Evolutionary conservation across 2,888 invertebrate genomes (phyloP).

Genomic region (Enchytraeus crypticus): DNA sequence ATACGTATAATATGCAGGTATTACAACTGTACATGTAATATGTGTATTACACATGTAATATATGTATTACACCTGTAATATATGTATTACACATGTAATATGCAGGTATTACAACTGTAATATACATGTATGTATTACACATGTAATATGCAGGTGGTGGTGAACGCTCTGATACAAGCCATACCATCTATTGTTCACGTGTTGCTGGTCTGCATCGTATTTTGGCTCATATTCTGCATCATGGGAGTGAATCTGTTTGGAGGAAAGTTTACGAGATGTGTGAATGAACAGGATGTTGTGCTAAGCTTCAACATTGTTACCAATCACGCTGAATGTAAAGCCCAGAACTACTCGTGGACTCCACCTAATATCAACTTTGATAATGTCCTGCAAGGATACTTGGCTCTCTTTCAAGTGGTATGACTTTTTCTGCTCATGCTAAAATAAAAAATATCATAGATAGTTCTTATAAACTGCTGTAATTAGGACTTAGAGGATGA

Average conservation of each 20-base stretch:
- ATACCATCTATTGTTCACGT: conserved; percentile 99
- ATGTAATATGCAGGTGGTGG: conserved; percentile 57
- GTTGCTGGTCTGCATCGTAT: conserved; percentile 94
- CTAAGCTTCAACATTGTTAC: conserved; percentile 78
- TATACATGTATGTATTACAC: not conserved
- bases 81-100: no score
- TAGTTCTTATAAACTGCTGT: no score
- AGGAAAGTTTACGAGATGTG: conserved; percentile 49
- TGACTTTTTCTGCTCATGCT: no score
- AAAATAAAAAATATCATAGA: no score
- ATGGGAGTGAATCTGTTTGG: conserved; percentile 93
- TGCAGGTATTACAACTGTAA: no score
- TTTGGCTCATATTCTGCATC: conserved; percentile 98
- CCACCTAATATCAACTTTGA: conserved; percentile 97
- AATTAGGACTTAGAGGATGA: no score
- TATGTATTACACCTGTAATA: no score
- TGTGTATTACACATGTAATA: no score
- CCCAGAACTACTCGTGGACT: conserved; percentile 73
- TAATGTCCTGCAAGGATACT: conserved; percentile 90
- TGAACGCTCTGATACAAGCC: conserved; percentile 96
- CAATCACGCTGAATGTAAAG: conserved; percentile 67
- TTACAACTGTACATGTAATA: no score
- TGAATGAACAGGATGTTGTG: conserved; percentile 53
- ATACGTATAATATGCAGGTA: no score
- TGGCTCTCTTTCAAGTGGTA: conserved; percentile 89